Evolutionary conservation across 2,113 vertebrate species (phyloP).

Genomic region (Rousettus leschenaultii): DNA sequence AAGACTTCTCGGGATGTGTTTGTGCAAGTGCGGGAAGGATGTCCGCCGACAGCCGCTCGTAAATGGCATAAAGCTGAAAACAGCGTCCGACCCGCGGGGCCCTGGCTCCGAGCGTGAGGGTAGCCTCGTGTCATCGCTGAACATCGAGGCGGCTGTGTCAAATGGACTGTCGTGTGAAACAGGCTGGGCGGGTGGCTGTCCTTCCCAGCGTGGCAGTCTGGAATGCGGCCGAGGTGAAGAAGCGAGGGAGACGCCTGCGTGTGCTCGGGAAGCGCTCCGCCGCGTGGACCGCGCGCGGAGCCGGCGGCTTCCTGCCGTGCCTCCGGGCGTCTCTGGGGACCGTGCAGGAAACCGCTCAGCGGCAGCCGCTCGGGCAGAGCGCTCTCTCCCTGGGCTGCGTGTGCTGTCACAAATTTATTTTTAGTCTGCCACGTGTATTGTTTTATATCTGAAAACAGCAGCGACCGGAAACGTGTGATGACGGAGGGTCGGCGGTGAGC

Average conservation of each 20-base stretch:
- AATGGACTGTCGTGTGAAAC: background rate
- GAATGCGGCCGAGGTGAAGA: background rate
- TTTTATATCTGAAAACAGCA: background rate
- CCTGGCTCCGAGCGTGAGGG: background rate
- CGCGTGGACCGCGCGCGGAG: background rate
- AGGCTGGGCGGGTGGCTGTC: background rate
- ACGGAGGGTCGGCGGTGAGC: background rate
- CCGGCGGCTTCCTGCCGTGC: background rate
- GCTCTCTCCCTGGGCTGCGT: background rate
- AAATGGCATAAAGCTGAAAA: slow-evolving; percentile 12
- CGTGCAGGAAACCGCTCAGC: background rate
- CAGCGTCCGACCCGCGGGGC: background rate
- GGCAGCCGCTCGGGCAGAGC: background rate
- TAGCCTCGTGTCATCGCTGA: background rate
- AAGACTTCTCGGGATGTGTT: background rate
- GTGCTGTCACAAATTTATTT: background rate
- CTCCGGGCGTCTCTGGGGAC: background rate
- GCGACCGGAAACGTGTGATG: background rate
- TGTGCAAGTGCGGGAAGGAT: background rate
- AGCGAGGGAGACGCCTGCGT: background rate
- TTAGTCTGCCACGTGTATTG: background rate
- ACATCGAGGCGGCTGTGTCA: background rate
- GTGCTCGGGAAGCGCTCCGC: background rate
- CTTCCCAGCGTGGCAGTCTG: background rate
- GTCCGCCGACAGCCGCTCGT: background rate